phyloP scores from a whole-genome alignment of 2,888 invertebrate genomes.

The Aricia artaxerxes region DNA sequence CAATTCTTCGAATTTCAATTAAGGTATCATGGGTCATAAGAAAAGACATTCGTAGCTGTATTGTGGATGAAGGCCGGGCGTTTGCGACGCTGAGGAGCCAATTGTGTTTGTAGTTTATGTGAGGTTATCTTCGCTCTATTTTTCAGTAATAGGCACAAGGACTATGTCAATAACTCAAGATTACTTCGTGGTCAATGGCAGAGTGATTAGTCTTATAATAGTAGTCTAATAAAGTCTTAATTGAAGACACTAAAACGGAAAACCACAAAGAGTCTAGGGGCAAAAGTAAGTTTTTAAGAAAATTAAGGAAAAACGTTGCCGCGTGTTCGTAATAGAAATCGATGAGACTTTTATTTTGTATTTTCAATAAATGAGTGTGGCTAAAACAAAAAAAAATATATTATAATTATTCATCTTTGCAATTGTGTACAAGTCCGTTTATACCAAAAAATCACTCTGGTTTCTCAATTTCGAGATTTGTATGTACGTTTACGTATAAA shows the following conservation, averaged over 20 bases:
- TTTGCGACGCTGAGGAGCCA: background rate
- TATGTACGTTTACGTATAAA: background rate
- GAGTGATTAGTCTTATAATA: background rate
- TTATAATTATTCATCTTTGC: no score
- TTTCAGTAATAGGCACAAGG: conserved; percentile 19
- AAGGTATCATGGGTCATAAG: conserved; percentile 11
- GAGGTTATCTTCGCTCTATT: conserved; percentile 16
- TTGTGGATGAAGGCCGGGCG: background rate
- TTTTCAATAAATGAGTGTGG: no score
- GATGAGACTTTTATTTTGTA: no score
- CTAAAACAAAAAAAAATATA: no score
- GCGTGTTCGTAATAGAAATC: no score
- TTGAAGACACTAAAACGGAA: background rate
- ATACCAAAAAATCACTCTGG: no score
- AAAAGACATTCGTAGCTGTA: background rate
- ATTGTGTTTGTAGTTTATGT: conserved; percentile 4
- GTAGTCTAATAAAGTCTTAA: background rate
- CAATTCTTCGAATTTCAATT: conserved; percentile 9
- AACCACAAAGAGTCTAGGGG: no score
- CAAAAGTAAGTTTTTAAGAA: background rate
- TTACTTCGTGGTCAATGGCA: conserved; percentile 14
- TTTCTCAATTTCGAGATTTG: no score
- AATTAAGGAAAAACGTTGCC: no score
- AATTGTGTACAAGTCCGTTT: background rate
- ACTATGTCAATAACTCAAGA: conserved; percentile 1